Evolutionary conservation across 2,888 invertebrate genomes (phyloP).

Genomic region (Empis stercorea): DNA sequence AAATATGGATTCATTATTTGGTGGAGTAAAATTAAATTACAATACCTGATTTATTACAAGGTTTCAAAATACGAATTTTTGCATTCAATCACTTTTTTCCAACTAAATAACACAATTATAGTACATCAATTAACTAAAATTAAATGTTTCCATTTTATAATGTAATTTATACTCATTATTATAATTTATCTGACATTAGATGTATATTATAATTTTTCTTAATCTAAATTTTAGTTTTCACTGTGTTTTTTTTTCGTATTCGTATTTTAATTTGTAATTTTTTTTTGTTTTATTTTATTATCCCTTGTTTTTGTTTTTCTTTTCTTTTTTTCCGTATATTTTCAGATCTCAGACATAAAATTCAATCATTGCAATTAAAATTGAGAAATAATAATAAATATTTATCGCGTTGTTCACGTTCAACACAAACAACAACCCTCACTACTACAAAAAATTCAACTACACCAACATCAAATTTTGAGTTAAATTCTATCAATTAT

Average conservation of each 20-base stretch:
- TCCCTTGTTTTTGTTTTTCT: slow-evolving; percentile 13
- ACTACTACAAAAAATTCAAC: too few species aligned
- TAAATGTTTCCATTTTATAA: not conserved
- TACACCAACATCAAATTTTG: too few species aligned
- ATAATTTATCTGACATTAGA: too few species aligned
- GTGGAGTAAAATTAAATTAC: too few species aligned
- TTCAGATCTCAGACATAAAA: slow-evolving; percentile 12
- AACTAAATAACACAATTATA: too few species aligned
- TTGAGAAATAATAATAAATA: slow-evolving; percentile 1
- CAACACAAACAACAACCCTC: slow-evolving; percentile 13
- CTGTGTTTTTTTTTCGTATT: slow-evolving; percentile 5
- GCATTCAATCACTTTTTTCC: too few species aligned
- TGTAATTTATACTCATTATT: not conserved
- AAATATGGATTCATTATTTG: too few species aligned
- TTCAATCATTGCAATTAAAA: slow-evolving; percentile 6
- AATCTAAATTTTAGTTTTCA: not conserved
- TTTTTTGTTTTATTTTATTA: slow-evolving; percentile 1
- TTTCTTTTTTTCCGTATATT: slow-evolving; percentile 10
- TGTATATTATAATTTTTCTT: not conserved
- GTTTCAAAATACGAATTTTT: too few species aligned
- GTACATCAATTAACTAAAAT: too few species aligned
- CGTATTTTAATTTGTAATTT: not conserved
- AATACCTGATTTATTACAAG: too few species aligned
- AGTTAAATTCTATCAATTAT: not conserved
- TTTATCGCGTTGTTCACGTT: slow-evolving; percentile 8